A percentile compares a stretch with the other conserved stretches of the same genome.
Evolutionary conservation across 2,113 vertebrate species (phyloP).

Genomic region (Dasyornis broadbenti): DNA sequence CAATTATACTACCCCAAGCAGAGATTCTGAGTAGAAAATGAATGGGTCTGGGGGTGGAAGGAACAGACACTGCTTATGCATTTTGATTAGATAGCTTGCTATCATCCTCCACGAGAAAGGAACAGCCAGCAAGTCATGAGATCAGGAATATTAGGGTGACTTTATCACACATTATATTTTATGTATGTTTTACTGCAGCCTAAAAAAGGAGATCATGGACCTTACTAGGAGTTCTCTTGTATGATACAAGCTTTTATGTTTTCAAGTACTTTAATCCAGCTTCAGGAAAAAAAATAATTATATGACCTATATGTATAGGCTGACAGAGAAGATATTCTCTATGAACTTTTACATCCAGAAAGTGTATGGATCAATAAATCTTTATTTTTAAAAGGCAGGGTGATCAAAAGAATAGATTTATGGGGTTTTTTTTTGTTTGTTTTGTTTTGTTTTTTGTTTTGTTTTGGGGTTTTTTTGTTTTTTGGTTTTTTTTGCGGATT

Average conservation of each 20-base stretch:
- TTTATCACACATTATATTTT: neutral
- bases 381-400: neutral
- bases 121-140: constrained; percentile 36
- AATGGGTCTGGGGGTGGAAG: constrained; percentile 63
- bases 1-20: constrained; percentile 82
- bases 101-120: neutral
- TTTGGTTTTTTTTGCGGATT: neutral
- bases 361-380: neutral
- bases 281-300: neutral
- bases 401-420: neutral
- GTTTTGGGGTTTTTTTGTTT: neutral
- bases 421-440: neutral
- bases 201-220: neutral
- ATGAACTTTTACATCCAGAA: neutral
- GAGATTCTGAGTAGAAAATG: constrained; percentile 73
- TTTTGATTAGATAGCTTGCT: constrained; percentile 84
- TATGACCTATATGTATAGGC: neutral
- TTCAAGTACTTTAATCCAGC: neutral
- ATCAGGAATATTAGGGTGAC: constrained; percentile 40
- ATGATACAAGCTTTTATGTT: neutral
- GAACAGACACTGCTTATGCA: constrained; percentile 74
- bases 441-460: too few species aligned
- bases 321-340: neutral
- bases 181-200: neutral
- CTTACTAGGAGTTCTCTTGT: neutral